Conservation (phyloP, 2,888 invertebrate species). For the Stomorhina lunata region DNA sequence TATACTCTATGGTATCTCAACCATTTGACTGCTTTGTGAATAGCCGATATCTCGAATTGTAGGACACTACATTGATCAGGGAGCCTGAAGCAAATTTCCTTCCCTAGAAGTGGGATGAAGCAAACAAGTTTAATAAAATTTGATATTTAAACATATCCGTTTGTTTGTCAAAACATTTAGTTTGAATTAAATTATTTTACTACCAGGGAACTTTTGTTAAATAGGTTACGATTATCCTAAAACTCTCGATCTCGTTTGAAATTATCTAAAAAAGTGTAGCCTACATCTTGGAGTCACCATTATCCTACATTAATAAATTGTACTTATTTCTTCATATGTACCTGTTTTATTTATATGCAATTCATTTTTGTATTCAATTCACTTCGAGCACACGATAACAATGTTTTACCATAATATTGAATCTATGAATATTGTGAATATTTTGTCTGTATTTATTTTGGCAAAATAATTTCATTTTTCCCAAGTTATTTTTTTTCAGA, state of each 20-base stretch:
- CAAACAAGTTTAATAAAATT: too few species aligned
- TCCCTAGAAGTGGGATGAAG: too few species aligned
- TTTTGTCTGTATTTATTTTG: conserved; percentile 64
- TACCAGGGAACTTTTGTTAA: too few species aligned
- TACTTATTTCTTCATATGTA: not conserved
- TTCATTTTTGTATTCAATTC: conserved; percentile 33
- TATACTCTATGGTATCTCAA: too few species aligned
- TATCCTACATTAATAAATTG: not conserved
- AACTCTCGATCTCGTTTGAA: not conserved
- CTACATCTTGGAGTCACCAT: not conserved
- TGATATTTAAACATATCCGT: too few species aligned
- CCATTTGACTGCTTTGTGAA: too few species aligned
- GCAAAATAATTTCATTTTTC: conserved; percentile 37
- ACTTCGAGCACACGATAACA: not conserved
- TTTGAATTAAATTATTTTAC: too few species aligned
- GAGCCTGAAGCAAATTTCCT: too few species aligned
- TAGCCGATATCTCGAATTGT: too few species aligned
- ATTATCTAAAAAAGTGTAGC: not conserved
- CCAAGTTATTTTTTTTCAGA: not conserved
- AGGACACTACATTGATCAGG: too few species aligned
- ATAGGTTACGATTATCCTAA: not conserved
- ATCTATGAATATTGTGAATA: conserved; percentile 61
- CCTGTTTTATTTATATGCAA: conserved; percentile 27
- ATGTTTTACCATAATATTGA: conserved; percentile 44
- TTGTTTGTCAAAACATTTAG: too few species aligned